Conservation (phyloP, 92 coral and sea anemone genomes). For the Pocillopora grandis region DNA sequence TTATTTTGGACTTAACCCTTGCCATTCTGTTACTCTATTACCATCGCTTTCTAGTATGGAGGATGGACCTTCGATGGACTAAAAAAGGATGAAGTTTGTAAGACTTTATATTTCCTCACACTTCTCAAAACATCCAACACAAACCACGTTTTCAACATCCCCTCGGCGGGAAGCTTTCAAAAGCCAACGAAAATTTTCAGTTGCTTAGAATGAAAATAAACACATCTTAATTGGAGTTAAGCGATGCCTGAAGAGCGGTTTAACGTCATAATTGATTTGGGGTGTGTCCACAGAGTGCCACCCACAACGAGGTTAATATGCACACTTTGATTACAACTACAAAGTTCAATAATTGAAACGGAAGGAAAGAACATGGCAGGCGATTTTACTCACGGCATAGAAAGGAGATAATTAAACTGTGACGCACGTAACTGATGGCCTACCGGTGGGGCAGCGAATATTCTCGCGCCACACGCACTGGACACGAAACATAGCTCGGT, state of each 20-base stretch:
- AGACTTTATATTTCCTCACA: not conserved
- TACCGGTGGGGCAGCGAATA: slow-evolving; percentile 30
- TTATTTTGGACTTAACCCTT: too few species aligned
- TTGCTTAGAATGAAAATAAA: slow-evolving; percentile 12
- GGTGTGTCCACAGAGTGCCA: slow-evolving; percentile 17
- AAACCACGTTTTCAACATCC: slow-evolving; percentile 20
- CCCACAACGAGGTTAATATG: slow-evolving; percentile 38
- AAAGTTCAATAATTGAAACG: slow-evolving; percentile 14
- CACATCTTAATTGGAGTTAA: slow-evolving; percentile 30
- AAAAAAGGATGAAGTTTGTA: too few species aligned
- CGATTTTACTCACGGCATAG: not conserved
- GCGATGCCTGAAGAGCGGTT: slow-evolving; percentile 29
- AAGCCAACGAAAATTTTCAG: not conserved
- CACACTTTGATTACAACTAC: slow-evolving; percentile 34
- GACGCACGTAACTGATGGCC: not conserved
- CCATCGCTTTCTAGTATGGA: too few species aligned
- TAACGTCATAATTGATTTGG: slow-evolving; percentile 31
- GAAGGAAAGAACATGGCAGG: slow-evolving; percentile 22
- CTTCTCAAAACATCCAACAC: not conserved
- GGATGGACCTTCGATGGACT: too few species aligned
- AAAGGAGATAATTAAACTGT: slow-evolving; percentile 25
- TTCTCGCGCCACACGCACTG: slow-evolving; percentile 23
- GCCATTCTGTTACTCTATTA: too few species aligned
- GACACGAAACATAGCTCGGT: slow-evolving; percentile 7
- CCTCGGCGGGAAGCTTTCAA: slow-evolving; percentile 29